Conservation (phyloP, 2,888 invertebrate genomes). For the Steinernema carpocapsae region DNA sequence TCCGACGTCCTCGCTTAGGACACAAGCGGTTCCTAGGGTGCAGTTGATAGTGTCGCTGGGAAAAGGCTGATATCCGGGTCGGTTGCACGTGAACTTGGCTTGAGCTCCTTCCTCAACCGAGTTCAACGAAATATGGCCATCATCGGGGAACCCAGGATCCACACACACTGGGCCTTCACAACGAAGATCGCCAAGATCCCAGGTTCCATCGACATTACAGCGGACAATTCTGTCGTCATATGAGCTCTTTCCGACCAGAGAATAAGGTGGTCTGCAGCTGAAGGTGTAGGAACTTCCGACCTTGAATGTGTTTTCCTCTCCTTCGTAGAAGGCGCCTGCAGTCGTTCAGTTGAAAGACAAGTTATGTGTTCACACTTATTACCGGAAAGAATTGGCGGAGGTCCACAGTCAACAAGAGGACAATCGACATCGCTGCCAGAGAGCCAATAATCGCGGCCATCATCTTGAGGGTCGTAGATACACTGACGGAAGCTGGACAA, state of each 20-base stretch:
- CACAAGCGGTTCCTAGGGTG: conserved; percentile 83
- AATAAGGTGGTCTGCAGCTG: conserved; percentile 88
- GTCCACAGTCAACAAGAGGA: conserved; percentile 82
- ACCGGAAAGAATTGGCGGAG: conserved; percentile 84
- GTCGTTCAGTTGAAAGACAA: neutral
- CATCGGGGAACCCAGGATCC: conserved; percentile 90
- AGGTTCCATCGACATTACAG: conserved; percentile 88
- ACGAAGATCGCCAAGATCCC: conserved; percentile 94
- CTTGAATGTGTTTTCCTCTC: conserved; percentile 73
- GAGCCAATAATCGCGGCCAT: conserved; percentile 69
- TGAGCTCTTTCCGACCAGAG: conserved; percentile 87
- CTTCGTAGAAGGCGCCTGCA: conserved; percentile 81
- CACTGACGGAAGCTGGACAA: conserved; percentile 88
- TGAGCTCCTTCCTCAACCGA: conserved; percentile 80
- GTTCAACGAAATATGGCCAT: conserved; percentile 83
- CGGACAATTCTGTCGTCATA: conserved; percentile 87
- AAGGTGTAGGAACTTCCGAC: conserved; percentile 93
- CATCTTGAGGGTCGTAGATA: conserved; percentile 88
- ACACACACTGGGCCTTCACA: conserved; percentile 96
- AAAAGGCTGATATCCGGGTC: conserved; percentile 76
- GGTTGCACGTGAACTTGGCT: conserved; percentile 85
- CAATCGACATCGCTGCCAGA: conserved; percentile 64
- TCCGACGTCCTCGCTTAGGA: conserved; percentile 87
- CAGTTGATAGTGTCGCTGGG: conserved; percentile 61
- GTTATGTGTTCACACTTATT: neutral